A percentile compares a stretch with the other conserved stretches of the same genome.
Conservation (phyloP, 2,888 invertebrate genomes). For the Cryptophagus acutangulus region DNA sequence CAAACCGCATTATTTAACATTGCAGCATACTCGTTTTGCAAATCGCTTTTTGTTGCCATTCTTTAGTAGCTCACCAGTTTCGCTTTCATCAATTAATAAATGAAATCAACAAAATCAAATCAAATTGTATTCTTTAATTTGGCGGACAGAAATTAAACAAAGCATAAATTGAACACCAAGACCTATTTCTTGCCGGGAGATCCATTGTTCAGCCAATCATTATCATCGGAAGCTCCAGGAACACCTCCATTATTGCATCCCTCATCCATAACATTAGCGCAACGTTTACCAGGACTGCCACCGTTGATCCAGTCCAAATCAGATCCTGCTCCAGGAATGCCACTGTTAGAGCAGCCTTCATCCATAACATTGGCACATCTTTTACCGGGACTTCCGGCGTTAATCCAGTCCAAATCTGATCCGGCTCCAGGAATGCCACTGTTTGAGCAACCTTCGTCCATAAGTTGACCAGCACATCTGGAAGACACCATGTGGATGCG, state of each 20-base stretch:
- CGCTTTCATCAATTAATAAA: no score
- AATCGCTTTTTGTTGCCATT: no score
- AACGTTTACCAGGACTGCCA: conserved; percentile 34
- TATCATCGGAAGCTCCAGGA: conserved; percentile 45
- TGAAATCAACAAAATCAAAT: no score
- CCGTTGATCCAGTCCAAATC: conserved; percentile 27
- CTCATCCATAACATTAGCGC: conserved; percentile 52
- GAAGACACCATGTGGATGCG: conserved; percentile 14
- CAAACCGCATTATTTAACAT: no score
- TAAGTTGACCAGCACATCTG: conserved; percentile 42
- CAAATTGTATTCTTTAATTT: no score
- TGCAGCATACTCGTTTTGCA: no score
- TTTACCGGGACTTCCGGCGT: conserved; percentile 17
- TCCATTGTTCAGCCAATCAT: conserved; percentile 25
- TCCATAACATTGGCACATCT: conserved; percentile 50
- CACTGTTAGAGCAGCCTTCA: conserved; percentile 40
- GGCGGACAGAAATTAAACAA: no score
- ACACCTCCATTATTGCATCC: conserved; percentile 52
- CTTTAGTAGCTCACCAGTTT: no score
- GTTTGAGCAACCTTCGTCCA: conserved; percentile 47
- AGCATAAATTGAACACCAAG: no score
- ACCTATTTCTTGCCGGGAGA: conserved; percentile 31
- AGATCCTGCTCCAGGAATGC: conserved; percentile 27
- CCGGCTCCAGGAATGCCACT: conserved; percentile 9
- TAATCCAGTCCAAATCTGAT: conserved; percentile 5